phyloP scores from a whole-genome alignment of 2,797 vertebrate genomes.

The Hyperoplus lanceolatus region DNA sequence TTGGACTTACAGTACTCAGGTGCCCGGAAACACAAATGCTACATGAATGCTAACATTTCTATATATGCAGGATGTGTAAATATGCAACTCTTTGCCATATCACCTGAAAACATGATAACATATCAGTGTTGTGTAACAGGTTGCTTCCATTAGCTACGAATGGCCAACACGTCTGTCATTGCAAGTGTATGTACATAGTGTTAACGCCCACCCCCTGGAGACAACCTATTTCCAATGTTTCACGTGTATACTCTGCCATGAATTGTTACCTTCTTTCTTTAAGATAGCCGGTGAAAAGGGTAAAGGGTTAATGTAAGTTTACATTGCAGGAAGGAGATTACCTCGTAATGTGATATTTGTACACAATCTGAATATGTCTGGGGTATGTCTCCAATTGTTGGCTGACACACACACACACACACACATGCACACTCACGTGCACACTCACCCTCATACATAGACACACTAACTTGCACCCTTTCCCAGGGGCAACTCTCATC shows the following conservation, averaged over 20 bases:
- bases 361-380: too few species aligned
- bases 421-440: neutral
- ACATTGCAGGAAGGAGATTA: neutral
- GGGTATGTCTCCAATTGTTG: neutral
- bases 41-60: neutral
- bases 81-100: neutral
- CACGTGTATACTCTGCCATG: neutral
- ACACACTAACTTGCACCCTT: constrained; percentile 44
- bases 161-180: neutral
- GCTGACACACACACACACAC: constrained; percentile 18
- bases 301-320: constrained; percentile 8
- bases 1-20: neutral
- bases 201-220: neutral
- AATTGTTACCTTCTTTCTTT: neutral
- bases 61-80: neutral
- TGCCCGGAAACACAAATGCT: neutral
- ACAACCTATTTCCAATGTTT: neutral
- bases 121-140: neutral
- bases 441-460: constrained; percentile 31
- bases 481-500: constrained; percentile 74
- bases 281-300: neutral
- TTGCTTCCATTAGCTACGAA: neutral
- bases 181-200: neutral
- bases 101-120: neutral
- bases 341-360: neutral